Evolutionary conservation across 1,140 invertebrate genomes (phyloP).

Genomic region (Caenorhabditis elegans): DNA sequence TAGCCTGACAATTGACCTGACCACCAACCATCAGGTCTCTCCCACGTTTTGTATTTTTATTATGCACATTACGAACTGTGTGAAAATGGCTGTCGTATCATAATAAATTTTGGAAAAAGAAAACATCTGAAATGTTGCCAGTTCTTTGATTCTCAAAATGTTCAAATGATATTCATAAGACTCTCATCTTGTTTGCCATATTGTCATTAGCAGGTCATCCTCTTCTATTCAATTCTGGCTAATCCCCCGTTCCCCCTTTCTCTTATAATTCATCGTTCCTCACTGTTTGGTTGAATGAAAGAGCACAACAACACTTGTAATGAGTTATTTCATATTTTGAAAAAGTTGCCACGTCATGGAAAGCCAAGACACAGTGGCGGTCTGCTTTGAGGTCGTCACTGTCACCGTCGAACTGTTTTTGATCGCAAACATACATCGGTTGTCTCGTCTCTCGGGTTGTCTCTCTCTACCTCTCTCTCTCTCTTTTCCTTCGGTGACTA

Average conservation of each 20-base stretch:
- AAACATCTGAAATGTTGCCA: background rate
- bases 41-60: slow-evolving; percentile 2
- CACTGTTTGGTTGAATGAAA: background rate
- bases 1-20: slow-evolving; percentile 1
- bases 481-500: slow-evolving; percentile 24
- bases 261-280: background rate
- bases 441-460: slow-evolving; percentile 4
- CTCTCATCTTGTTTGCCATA: slow-evolving; percentile 12
- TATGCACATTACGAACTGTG: background rate
- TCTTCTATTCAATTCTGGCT: background rate
- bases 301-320: background rate
- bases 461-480: background rate
- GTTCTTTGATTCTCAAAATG: too few species aligned
- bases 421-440: slow-evolving; percentile 32
- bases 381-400: slow-evolving; percentile 31
- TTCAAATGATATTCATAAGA: slow-evolving; percentile 4
- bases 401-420: slow-evolving; percentile 32
- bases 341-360: slow-evolving; percentile 11
- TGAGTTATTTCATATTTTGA: background rate
- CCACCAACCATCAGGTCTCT: background rate
- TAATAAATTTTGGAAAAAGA: too few species aligned
- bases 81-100: too few species aligned
- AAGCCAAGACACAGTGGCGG: slow-evolving; percentile 30
- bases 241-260: background rate
- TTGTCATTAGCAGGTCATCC: slow-evolving; percentile 20